Evolutionary conservation across 2,797 vertebrate genomes (phyloP), one percentile per base, ranked within the genome.

Genomic region (Phrynocephalus vlangalii): DNA sequence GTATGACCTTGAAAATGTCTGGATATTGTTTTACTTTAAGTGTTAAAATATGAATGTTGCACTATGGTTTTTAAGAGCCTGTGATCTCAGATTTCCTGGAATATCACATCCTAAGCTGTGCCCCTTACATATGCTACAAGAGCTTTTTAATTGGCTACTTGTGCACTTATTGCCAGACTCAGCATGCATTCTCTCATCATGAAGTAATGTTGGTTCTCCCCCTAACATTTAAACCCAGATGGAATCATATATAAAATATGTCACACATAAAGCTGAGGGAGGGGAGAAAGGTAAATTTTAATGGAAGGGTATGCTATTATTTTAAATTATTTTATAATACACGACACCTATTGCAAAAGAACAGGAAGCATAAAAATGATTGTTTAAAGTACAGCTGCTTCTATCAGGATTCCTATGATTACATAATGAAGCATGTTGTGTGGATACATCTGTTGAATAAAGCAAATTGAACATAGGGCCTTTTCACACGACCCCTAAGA

Each of bases 31-130:
- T 33, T 9, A 85, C 16, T 77, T 5, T 11, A 89, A 81, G 38
- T 0, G 85, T 84, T 18, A 82, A 33, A 86, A 72, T 83, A 73
- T 20, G 15, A 79, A 78, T 30, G 90, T 90, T 91, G 15, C 87
- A 91, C 2, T 18, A 63, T 0, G 0, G 84, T 6, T 5, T 77
- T 22, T 66, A 48, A 6, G 66, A 79, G 1, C 3, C 82, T 75
- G n/a, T 38, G 52, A 80, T 75, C n/a, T 75, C 68, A 80, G 22
- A 60, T 83, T 83, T 83, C 11, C 5, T n/a, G 79, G 7, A 24
- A 68, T 71, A 52, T 82, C 66, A 88, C 68, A 56, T 88, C 10
- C 87, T 91, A 67, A 30, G 63, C 13, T 85, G 3, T 82, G 4
- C 88, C 16, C 72, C 88, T 3, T 78, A 83, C 33, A 72, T 79